A percentile compares a stretch with the other conserved stretches of the same genome.
These are phyloP conservation scores for Pycnonotus jocosus DNA, from an alignment of 2,113 vertebrate genomes.

Conservation along the genomic window DNA sequence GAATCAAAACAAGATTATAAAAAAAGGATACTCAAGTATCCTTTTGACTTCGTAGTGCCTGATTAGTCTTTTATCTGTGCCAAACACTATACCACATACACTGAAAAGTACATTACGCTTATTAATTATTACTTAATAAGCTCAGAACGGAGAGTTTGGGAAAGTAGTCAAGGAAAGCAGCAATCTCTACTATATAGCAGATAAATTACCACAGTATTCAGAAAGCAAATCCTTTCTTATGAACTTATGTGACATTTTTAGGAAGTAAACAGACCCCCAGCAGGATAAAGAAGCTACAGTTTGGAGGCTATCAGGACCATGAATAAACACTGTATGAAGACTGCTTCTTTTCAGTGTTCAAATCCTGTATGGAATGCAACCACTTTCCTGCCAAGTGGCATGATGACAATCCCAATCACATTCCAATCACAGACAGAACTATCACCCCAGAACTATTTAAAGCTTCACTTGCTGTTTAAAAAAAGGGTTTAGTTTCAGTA, in stretches of 20 bases:
- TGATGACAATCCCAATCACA: background rate
- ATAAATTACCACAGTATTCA: background rate
- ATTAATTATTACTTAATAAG: background rate
- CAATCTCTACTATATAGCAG: background rate
- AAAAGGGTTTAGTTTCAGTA: background rate
- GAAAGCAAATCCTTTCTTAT: background rate
- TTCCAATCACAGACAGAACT: background rate
- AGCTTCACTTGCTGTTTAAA: background rate
- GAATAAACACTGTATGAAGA: background rate
- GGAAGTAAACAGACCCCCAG: background rate
- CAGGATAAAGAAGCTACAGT: background rate
- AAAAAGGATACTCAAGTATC: background rate
- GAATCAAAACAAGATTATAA: background rate
- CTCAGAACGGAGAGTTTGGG: background rate
- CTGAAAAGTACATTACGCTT: background rate
- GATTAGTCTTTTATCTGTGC: background rate
- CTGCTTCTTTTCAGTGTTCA: background rate
- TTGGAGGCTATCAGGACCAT: background rate
- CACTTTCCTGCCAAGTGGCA: background rate
- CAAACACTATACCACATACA: background rate
- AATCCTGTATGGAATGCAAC: background rate
- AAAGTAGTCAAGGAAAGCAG: background rate
- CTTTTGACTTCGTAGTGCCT: background rate
- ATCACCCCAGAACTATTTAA: background rate
- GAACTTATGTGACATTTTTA: background rate